phyloP scores from a whole-genome alignment of 1,140 invertebrate genomes.

The Scaptomyza graminum region DNA sequence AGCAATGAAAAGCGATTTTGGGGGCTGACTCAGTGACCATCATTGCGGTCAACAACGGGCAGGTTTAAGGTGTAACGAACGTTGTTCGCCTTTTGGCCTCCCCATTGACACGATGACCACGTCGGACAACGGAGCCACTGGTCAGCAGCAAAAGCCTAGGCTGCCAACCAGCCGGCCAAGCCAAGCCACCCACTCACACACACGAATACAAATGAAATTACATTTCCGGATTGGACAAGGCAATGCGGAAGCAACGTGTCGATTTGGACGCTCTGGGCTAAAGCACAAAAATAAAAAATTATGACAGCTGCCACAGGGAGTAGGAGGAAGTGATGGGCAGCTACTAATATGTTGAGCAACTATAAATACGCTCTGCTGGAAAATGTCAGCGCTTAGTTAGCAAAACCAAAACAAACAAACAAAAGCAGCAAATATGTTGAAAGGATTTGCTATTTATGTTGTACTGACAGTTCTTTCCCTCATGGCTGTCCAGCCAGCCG shows the following conservation, averaged over 20 bases:
- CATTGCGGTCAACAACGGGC: slow-evolving; percentile 76
- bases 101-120: slow-evolving; percentile 63
- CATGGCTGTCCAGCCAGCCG: slow-evolving; percentile 36
- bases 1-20: slow-evolving; percentile 75
- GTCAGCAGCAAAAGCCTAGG: slow-evolving; percentile 1
- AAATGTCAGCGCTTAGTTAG: slow-evolving; percentile 51
- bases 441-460: slow-evolving; percentile 43
- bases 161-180: slow-evolving; percentile 12
- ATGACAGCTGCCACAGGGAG: slow-evolving; percentile 59
- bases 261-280: slow-evolving; percentile 67
- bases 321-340: not conserved
- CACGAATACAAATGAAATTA: slow-evolving; percentile 51
- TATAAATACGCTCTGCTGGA: slow-evolving; percentile 65
- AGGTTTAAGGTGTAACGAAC: slow-evolving; percentile 73
- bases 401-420: slow-evolving; percentile 51
- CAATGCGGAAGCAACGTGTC: slow-evolving; percentile 69
- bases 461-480: slow-evolving; percentile 32
- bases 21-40: slow-evolving; percentile 71
- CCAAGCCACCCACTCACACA: slow-evolving; percentile 17
- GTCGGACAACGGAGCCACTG: slow-evolving; percentile 34
- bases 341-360: slow-evolving; percentile 2
- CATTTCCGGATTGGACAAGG: slow-evolving; percentile 64
- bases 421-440: slow-evolving; percentile 62
- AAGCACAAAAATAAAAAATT: slow-evolving; percentile 40
- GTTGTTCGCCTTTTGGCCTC: slow-evolving; percentile 65